These are phyloP conservation scores for Aethes cnicana DNA, from an alignment of 2,888 invertebrate species.

Conservation along the genomic window DNA sequence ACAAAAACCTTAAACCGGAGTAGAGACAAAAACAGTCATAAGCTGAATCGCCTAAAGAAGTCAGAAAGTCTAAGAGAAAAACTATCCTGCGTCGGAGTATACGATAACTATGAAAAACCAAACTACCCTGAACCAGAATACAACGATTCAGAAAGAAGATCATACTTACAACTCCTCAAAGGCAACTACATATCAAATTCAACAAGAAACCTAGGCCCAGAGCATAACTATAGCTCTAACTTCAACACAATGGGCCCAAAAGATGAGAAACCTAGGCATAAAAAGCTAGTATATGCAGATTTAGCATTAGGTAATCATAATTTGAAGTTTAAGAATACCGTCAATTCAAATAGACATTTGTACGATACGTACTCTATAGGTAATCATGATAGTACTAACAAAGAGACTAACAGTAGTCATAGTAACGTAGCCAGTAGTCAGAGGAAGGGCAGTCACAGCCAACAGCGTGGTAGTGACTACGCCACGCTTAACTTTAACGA, in stretches of 20 bases:
- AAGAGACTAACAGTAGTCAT: slow-evolving; percentile 67
- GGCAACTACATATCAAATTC: slow-evolving; percentile 79
- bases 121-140: slow-evolving; percentile 75
- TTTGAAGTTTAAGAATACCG: slow-evolving; percentile 81
- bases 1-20: slow-evolving; percentile 77
- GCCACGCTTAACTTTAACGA: slow-evolving; percentile 79
- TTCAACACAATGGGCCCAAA: slow-evolving; percentile 65
- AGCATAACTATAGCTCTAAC: slow-evolving; percentile 59
- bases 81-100: slow-evolving; percentile 75
- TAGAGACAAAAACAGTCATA: slow-evolving; percentile 72
- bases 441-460: slow-evolving; percentile 54
- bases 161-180: slow-evolving; percentile 72
- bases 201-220: slow-evolving; percentile 68
- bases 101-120: slow-evolving; percentile 75
- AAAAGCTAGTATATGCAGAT: slow-evolving; percentile 79
- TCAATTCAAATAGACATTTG: slow-evolving; percentile 81
- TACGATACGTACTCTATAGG: slow-evolving; percentile 79
- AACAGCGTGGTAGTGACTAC: slow-evolving; percentile 72
- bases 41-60: slow-evolving; percentile 74
- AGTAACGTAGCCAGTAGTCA: slow-evolving; percentile 62
- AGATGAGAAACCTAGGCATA: slow-evolving; percentile 74
- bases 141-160: slow-evolving; percentile 70
- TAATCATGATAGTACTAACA: slow-evolving; percentile 64
- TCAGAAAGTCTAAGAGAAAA: slow-evolving; percentile 78
- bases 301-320: slow-evolving; percentile 81